Base-by-base conservation (phyloP, 2,888 invertebrate genomes). In the Epirrhoe alternata region DNA sequence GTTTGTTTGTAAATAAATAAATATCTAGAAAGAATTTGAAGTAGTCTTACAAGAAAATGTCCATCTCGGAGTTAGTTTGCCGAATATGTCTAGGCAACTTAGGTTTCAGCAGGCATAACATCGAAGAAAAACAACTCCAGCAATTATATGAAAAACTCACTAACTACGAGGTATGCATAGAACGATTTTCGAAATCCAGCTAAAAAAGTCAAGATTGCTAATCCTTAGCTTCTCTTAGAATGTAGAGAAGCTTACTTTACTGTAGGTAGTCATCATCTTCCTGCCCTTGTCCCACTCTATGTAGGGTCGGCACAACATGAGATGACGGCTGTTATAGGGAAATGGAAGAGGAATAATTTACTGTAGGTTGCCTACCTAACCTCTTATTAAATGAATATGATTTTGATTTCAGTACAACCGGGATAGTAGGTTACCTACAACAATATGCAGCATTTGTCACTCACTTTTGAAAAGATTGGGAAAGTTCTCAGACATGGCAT, bases 371-470 rank as follows among this genome's bases (percentile, higher is more conserved):
- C 16, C n/a, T 35, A 35, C 7, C 31, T 5, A 33, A 7, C 10
- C 4, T 38, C 8, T 35, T 7, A 54, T 1, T 17, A 17, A 17
- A 24, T 17, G 10, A 38, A 17, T 14, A 12, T 10, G 24, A 24
- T 24, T n/a, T 31, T 62, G 5, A 5, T 63, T 63, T 57, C 45
- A 63, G 63, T 14, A 52, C 31, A 56, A 14, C 17, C 45, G 57
- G n/a, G 31, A 52, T 7, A 12, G 45, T 8, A 57, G 45, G 33
- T 45, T 63, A 45, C 63, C 63, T 33, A 57, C 33, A 45, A 45
- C 51, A n/a, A n/a, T 63, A n/a, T 63, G 63, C 57, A 17, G 45
- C 45, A 52, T 52, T n/a, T 63, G 63, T 33, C 16, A 63, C 8
- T 51, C n/a, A 7, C 51, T 6, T 5, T 35, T 63, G 4, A 14